Evolutionary conservation across 2,888 invertebrate genomes (phyloP).

Genomic region (Heliconius aoede): DNA sequence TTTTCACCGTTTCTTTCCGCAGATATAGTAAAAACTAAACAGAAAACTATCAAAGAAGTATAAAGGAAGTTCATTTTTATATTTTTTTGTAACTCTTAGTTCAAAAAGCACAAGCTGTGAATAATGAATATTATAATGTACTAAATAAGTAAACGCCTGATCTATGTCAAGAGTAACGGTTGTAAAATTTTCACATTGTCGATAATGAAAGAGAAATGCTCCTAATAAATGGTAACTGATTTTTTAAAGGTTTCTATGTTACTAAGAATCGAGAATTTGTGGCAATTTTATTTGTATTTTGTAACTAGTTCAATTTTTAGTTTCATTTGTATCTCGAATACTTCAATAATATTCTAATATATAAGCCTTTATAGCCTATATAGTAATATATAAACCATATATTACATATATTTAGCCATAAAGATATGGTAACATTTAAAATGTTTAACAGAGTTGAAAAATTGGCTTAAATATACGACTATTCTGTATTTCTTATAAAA

Average conservation of each 20-base stretch:
- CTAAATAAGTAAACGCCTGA: constrained; percentile 32
- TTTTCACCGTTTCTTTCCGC: constrained; percentile 51
- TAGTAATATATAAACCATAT: too few relatives aligned
- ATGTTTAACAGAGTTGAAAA: too few relatives aligned
- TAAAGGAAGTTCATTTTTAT: neutral
- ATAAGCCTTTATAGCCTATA: too few relatives aligned
- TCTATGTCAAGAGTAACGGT: constrained; percentile 47
- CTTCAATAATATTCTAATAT: too few relatives aligned
- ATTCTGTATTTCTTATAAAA: too few relatives aligned
- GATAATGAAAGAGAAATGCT: constrained; percentile 44
- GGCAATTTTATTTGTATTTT: neutral
- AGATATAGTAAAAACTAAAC: constrained; percentile 37
- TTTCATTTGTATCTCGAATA: neutral
- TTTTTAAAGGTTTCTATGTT: constrained; percentile 25
- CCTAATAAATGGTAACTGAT: constrained; percentile 37
- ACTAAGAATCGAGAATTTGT: constrained; percentile 18
- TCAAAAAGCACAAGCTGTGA: neutral
- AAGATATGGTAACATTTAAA: too few relatives aligned
- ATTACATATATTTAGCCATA: too few relatives aligned
- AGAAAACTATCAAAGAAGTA: neutral
- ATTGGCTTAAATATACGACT: too few relatives aligned
- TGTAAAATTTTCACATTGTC: constrained; percentile 40
- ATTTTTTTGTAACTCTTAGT: neutral
- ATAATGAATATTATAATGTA: constrained; percentile 19
- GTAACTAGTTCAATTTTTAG: neutral